Base-by-base conservation (phyloP, 2,888 invertebrate species). In the Caenorhabditis sp. region DNA sequence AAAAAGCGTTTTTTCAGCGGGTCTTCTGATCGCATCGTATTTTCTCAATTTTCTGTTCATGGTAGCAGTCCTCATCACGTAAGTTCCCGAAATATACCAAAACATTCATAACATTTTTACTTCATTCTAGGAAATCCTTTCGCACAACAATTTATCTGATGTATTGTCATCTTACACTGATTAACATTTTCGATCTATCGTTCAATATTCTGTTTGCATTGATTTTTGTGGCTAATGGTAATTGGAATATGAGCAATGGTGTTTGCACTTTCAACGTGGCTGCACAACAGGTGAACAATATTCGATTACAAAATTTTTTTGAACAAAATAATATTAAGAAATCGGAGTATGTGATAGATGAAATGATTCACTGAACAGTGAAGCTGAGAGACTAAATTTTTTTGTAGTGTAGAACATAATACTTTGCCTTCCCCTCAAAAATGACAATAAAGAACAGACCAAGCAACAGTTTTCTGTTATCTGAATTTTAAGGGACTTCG, bases 211-310 rank as follows among this genome's bases (percentile, higher is more conserved):
- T 84, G 31, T 68, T 84, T 14, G 81, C 84, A 0, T 54, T 85
- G 10, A 72, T 84, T 8, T 84, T 76, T 63, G 78, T 85, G 4
- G 83, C 85, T 14, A 82, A 83, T 56, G 83, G 82, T 31, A 73
- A 75, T 23, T 85, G 85, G 85, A 72, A 69, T 1, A 60, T 85
- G 59, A 83, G 84, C 27, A 80, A 67, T 63, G 69, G 66, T 0
- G 68, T 82, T 67, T 85, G 85, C 50, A 72, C 81, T 21, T 67
- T 79, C 27, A 84, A 85, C 59, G 85, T 84, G 10, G 81, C 77
- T n/a, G 69, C 81, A 12, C 86, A 86, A 69, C 78, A 86, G 70
- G 85, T 86, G 20, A 8, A n/a, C n/a, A n/a, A n/a, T n/a, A n/a
- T n/a, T n/a, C n/a, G n/a, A n/a, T n/a, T n/a, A n/a, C n/a, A n/a